A percentile compares a stretch with the other conserved stretches of the same genome.
Evolutionary conservation across 1,140 invertebrate species (phyloP).

Genomic region (Temnothorax longispinosus): DNA sequence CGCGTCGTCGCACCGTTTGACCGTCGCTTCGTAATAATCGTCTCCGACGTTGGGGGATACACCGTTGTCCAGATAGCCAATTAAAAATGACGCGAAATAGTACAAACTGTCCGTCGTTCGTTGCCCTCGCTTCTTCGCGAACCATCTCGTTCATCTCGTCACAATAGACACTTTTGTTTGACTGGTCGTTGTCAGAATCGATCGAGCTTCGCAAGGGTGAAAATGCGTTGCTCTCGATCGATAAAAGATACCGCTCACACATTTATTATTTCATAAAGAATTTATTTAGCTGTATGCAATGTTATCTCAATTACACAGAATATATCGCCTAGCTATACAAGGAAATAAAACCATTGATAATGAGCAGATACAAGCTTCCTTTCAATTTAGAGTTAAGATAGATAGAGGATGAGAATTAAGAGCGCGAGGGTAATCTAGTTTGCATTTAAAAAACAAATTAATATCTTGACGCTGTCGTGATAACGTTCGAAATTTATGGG

Average conservation of each 20-base stretch:
- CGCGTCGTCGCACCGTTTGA: conserved; percentile 24
- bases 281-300: conserved; percentile 14
- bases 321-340: not conserved
- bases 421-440: not conserved
- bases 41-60: conserved; percentile 2
- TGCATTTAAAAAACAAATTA: not conserved
- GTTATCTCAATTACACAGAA: not conserved
- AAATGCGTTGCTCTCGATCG: not conserved
- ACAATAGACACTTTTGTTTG: not conserved
- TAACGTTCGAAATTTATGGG: not conserved
- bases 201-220: not conserved
- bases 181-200: not conserved
- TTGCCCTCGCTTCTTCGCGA: not conserved
- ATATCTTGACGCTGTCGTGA: not conserved
- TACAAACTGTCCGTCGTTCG: not conserved
- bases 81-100: conserved; percentile 50
- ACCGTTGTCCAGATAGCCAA: conserved; percentile 25
- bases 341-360: not conserved
- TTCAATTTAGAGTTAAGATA: not conserved
- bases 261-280: conserved; percentile 15
- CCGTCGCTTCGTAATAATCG: conserved; percentile 23
- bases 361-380: not conserved
- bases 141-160: not conserved
- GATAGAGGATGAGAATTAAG: not conserved
- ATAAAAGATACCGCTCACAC: not conserved